phyloP scores from a whole-genome alignment of 2,113 vertebrate genomes.

The Nerophis lumbriciformis region DNA sequence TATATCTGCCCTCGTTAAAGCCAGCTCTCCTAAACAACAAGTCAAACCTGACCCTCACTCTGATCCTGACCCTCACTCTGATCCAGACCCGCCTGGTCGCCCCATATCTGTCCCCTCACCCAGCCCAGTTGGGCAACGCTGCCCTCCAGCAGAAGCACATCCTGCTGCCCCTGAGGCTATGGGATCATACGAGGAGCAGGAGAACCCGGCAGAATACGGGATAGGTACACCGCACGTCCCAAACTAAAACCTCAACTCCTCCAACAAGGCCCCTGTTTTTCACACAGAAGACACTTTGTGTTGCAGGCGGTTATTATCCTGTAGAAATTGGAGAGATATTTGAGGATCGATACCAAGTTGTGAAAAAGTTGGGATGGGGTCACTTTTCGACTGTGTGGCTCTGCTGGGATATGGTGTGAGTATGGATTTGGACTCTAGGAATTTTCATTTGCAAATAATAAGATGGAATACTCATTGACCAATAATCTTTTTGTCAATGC shows the following conservation, averaged over 20 bases:
- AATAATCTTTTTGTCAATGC: constrained; percentile 18
- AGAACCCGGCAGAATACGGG: constrained; percentile 63
- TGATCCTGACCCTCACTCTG: neutral
- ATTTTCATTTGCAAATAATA: too few relatives aligned
- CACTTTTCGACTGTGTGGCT: constrained; percentile 74
- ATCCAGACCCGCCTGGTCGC: neutral
- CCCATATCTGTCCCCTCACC: neutral
- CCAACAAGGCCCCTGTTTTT: neutral
- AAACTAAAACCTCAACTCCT: neutral
- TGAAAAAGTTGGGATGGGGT: constrained; percentile 70
- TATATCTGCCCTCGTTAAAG: constrained; percentile 48
- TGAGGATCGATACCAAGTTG: constrained; percentile 65
- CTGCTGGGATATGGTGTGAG: constrained; percentile 70
- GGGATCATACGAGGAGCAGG: constrained; percentile 56
- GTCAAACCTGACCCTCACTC: neutral
- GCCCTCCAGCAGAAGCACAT: neutral
- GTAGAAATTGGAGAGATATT: constrained; percentile 67
- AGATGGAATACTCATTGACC: too few relatives aligned
- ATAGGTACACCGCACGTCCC: constrained; percentile 41
- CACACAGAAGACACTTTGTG: neutral
- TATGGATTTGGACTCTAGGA: constrained; percentile 4
- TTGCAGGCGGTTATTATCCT: constrained; percentile 65
- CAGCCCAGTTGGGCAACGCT: neutral
- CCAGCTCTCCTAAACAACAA: constrained; percentile 13
- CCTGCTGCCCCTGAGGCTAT: constrained; percentile 20